A percentile compares a stretch with the other conserved stretches of the same genome.
Conservation (phyloP, 2,888 invertebrate species). For the Alviniconcha strummeri region DNA sequence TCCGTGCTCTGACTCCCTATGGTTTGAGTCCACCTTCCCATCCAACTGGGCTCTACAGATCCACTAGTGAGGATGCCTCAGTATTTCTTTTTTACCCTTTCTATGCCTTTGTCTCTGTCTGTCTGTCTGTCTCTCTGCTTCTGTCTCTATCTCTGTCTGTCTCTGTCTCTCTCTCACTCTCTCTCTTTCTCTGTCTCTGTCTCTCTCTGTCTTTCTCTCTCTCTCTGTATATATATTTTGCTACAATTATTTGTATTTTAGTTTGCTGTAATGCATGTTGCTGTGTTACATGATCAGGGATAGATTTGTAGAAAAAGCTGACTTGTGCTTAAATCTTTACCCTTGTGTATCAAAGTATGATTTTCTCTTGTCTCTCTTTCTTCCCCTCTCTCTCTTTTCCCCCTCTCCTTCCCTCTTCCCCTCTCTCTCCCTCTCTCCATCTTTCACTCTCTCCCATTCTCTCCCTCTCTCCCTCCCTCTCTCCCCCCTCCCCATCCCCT, state of each 20-base stretch:
- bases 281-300: too few relatives aligned
- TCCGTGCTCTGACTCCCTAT: slow-evolving; percentile 96
- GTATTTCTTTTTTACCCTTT: background rate
- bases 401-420: too few relatives aligned
- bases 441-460: too few relatives aligned
- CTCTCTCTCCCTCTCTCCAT: too few relatives aligned
- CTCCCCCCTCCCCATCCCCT: too few relatives aligned
- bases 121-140: background rate
- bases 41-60: slow-evolving; percentile 51
- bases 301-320: background rate
- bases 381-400: too few relatives aligned
- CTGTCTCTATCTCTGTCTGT: background rate
- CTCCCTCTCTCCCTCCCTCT: too few relatives aligned
- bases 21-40: slow-evolving; percentile 98
- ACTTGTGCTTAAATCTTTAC: background rate
- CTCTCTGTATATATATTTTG: background rate
- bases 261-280: too few relatives aligned
- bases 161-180: too few relatives aligned
- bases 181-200: too few relatives aligned
- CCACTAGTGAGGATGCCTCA: slow-evolving; percentile 48
- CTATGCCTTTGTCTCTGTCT: background rate
- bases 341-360: background rate
- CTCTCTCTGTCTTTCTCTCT: background rate
- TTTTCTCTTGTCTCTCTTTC: background rate
- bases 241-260: too few relatives aligned